phyloP scores from a whole-genome alignment of 2,797 vertebrate genomes.

The Pangasius larnaudii region DNA sequence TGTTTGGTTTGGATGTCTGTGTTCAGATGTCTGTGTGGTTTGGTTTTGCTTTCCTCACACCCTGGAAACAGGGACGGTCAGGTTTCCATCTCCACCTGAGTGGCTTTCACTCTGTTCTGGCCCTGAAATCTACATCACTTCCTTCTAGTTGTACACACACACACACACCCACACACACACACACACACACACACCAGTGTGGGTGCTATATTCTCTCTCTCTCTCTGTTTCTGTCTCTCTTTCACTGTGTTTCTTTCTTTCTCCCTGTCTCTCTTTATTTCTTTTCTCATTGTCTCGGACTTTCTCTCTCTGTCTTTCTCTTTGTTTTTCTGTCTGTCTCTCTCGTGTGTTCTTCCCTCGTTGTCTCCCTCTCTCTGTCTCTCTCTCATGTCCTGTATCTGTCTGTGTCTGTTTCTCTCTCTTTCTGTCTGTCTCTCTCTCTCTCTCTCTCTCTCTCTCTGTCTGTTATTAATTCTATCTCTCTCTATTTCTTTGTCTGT shows the following conservation, averaged over 20 bases:
- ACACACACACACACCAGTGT: not conserved
- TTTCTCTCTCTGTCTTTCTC: not conserved
- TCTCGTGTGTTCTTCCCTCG: too few species aligned
- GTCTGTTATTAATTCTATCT: too few species aligned
- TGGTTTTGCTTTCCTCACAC: not conserved
- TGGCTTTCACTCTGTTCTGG: slow-evolving; percentile 5
- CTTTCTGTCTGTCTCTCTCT: not conserved
- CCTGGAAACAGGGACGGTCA: not conserved
- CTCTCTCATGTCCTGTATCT: not conserved
- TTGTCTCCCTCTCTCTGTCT: not conserved
- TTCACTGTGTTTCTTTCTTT: not conserved
- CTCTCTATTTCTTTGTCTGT: not conserved
- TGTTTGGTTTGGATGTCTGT: not conserved
- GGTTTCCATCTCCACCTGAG: not conserved
- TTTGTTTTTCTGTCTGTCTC: not conserved
- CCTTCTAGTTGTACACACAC: not conserved
- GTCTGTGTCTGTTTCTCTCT: not conserved
- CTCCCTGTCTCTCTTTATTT: too few species aligned
- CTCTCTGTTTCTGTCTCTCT: not conserved
- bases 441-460: not conserved
- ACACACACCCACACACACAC: not conserved
- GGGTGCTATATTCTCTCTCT: not conserved
- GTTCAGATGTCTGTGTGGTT: not conserved
- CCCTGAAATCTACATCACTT: not conserved
- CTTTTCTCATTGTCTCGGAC: not conserved